Conservation (phyloP, 1,140 invertebrate species). For the Watersipora subatra region DNA sequence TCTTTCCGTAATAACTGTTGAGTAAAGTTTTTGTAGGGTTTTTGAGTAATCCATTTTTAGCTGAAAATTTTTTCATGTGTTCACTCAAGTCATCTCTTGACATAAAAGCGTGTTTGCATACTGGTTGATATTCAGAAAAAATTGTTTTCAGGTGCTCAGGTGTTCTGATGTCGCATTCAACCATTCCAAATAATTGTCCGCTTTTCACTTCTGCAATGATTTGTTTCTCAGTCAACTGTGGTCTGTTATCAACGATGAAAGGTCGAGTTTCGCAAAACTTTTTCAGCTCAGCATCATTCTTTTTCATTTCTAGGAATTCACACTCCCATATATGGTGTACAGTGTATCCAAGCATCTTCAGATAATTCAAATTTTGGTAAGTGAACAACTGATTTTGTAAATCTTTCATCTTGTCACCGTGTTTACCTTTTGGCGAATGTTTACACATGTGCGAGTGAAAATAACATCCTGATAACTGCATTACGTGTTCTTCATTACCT, state of each 20-base stretch:
- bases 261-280: not conserved
- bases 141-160: not conserved
- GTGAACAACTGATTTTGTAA: not conserved
- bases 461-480: conserved; percentile 13
- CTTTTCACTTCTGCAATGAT: conserved; percentile 8
- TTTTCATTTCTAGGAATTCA: not conserved
- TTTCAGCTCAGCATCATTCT: not conserved
- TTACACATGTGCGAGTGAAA: conserved; percentile 10
- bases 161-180: conserved; percentile 12
- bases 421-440: not conserved
- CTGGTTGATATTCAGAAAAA: not conserved
- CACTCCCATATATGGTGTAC: not conserved
- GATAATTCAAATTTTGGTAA: not conserved
- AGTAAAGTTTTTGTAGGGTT: not conserved
- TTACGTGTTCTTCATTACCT: not conserved
- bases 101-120: not conserved
- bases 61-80: not conserved
- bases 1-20: not conserved
- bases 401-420: not conserved
- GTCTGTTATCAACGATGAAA: conserved; percentile 6
- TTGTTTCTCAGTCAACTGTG: conserved; percentile 6
- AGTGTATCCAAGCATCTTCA: not conserved
- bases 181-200: conserved; percentile 12
- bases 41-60: not conserved
- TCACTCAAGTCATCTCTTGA: not conserved